These are phyloP conservation scores for Heliconius cydno DNA, from an alignment of 2,888 invertebrate species.

Conservation along the genomic window DNA sequence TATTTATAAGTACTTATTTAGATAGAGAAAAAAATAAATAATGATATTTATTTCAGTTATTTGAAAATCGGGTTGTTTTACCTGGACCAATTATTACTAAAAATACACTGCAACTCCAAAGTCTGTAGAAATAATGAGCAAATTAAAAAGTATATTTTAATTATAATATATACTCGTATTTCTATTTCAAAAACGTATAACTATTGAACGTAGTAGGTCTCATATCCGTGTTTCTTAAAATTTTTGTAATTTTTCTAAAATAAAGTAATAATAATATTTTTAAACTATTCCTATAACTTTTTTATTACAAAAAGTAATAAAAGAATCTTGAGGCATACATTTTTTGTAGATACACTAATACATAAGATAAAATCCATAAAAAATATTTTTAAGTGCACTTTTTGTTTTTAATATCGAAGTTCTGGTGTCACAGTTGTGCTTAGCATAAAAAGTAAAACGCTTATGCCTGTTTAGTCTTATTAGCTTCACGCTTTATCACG, in stretches of 20 bases:
- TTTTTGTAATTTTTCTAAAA: background rate
- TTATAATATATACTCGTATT: too few relatives aligned
- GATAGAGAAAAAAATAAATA: too few relatives aligned
- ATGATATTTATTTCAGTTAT: too few relatives aligned
- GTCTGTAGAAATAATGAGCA: too few relatives aligned
- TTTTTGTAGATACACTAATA: background rate
- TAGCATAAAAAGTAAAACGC: background rate
- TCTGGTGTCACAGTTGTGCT: background rate
- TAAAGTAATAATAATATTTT: background rate
- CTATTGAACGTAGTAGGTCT: background rate
- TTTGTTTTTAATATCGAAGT: constrained; percentile 1
- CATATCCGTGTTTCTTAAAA: background rate
- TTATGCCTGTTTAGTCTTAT: background rate
- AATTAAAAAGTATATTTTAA: too few relatives aligned
- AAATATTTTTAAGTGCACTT: background rate
- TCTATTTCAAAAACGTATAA: too few relatives aligned
- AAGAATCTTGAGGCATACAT: background rate
- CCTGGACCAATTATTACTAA: too few relatives aligned
- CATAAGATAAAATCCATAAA: background rate
- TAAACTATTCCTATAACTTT: background rate
- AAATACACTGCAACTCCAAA: too few relatives aligned
- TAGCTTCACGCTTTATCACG: background rate
- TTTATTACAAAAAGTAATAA: background rate
- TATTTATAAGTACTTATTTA: background rate
- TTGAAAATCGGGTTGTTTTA: too few relatives aligned